A percentile compares a stretch with the other conserved stretches of the same genome.
Conservation (phyloP, 1,140 invertebrate species). For the Calliopsis andreniformis region DNA sequence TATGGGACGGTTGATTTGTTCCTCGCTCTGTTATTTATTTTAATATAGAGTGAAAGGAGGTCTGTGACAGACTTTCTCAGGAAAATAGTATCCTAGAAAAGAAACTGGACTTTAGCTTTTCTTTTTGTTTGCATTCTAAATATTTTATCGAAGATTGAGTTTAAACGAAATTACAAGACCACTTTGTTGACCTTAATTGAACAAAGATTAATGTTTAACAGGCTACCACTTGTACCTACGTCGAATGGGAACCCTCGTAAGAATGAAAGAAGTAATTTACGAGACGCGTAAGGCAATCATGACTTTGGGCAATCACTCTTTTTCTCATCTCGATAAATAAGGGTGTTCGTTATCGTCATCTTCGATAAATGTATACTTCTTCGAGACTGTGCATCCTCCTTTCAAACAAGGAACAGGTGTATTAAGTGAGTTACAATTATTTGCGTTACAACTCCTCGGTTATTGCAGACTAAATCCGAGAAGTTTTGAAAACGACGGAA, state of each 20-base stretch:
- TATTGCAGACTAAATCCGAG: constrained; percentile 56
- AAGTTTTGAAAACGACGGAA: constrained; percentile 59
- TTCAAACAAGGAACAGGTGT: constrained; percentile 3
- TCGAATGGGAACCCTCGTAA: no score
- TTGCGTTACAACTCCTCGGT: constrained; percentile 58
- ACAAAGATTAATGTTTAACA: no score
- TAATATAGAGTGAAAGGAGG: neutral
- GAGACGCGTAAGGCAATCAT: no score
- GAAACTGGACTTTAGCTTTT: neutral
- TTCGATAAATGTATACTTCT: neutral
- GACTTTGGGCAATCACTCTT: no score
- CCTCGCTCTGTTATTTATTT: constrained; percentile 16
- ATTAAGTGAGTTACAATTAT: constrained; percentile 72
- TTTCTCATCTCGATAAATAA: neutral
- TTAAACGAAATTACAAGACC: no score
- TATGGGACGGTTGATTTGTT: neutral
- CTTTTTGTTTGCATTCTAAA: neutral
- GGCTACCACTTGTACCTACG: no score
- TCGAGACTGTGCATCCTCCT: neutral
- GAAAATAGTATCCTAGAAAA: no score
- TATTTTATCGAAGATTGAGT: no score
- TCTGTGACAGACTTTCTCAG: neutral
- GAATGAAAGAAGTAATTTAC: no score
- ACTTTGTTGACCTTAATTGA: no score
- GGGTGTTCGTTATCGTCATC: neutral